phyloP scores from a whole-genome alignment of 2,113 vertebrate genomes.

The Sceloporus tristichus region DNA sequence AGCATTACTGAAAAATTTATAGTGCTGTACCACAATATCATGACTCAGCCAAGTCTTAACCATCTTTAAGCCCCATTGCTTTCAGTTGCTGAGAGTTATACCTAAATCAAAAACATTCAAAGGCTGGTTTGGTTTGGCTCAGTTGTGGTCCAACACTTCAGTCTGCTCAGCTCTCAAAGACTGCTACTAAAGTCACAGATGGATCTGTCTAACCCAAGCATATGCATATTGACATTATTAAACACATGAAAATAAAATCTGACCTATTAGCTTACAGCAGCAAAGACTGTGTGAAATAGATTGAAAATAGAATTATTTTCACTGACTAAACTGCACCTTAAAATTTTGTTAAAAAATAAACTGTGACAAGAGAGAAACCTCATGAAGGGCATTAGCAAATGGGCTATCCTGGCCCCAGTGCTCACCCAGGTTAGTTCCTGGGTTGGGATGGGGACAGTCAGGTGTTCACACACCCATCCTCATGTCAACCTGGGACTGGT shows the following conservation, averaged over 20 bases:
- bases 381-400: no score
- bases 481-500: no score
- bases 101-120: not conserved
- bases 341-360: no score
- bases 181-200: not conserved
- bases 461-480: no score
- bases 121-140: not conserved
- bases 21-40: not conserved
- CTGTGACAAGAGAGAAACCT: no score
- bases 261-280: not conserved
- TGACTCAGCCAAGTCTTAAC: not conserved
- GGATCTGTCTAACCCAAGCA: not conserved
- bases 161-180: not conserved
- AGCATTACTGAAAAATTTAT: conserved; percentile 30
- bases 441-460: no score
- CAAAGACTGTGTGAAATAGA: not conserved
- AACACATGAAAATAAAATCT: not conserved
- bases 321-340: no score
- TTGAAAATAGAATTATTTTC: no score
- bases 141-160: not conserved
- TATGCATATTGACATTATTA: not conserved
- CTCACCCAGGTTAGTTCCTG: no score
- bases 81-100: not conserved
- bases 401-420: no score
- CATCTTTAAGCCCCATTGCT: not conserved